phyloP scores from a whole-genome alignment of 2,888 invertebrate genomes.

The Caenorhabditis sulstoni region DNA sequence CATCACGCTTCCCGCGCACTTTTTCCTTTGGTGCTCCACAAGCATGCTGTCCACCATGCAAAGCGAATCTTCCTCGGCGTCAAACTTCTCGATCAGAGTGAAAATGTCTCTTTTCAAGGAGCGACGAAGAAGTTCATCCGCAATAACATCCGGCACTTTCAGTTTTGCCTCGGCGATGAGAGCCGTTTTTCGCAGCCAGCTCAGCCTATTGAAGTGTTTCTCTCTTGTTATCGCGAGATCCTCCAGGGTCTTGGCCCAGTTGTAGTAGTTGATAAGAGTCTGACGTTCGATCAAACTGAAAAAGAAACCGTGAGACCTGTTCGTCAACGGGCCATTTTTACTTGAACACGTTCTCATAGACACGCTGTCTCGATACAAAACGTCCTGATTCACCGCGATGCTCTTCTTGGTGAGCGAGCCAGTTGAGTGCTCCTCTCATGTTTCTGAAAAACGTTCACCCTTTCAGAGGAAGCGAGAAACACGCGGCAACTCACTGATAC shows the following conservation, averaged over 20 bases:
- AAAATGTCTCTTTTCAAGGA: conserved; percentile 8
- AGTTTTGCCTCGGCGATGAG: conserved; percentile 5
- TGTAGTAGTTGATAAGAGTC: conserved; percentile 24
- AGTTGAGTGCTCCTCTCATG: conserved; percentile 1
- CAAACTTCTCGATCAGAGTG: conserved; percentile 14
- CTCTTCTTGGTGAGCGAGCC: conserved; percentile 3
- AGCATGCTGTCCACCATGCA: not conserved
- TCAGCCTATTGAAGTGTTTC: not conserved
- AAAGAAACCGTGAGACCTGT: too few relatives aligned
- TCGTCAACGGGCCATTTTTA: too few relatives aligned
- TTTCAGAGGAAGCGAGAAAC: too few relatives aligned
- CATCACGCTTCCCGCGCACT: conserved; percentile 25
- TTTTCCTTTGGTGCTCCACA: not conserved
- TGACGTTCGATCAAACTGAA: conserved; percentile 36
- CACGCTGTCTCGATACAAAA: conserved; percentile 34
- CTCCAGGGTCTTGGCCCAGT: conserved; percentile 4
- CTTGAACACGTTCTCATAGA: conserved; percentile 42
- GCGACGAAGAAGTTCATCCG: not conserved
- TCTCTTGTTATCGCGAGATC: conserved; percentile 16
- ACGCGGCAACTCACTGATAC: too few relatives aligned
- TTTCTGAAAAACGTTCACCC: too few relatives aligned
- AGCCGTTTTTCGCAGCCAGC: not conserved
- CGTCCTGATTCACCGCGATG: conserved; percentile 5
- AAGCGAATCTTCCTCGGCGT: not conserved
- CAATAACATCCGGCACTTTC: not conserved